Evolutionary conservation across 2,797 vertebrate species (phyloP).

Genomic region (Lacerta agilis): DNA sequence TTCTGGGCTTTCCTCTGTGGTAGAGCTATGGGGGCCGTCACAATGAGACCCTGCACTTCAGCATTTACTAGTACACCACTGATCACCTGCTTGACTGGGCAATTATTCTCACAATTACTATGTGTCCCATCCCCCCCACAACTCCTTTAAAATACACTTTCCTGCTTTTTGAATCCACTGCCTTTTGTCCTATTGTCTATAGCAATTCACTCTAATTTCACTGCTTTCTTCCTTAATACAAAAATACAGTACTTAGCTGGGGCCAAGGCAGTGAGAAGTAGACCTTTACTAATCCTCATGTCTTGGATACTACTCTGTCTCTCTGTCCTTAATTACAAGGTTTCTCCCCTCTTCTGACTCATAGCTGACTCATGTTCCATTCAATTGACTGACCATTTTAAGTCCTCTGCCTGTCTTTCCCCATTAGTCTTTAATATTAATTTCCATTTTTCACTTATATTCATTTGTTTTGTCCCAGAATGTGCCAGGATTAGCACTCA

Average conservation of each 20-base stretch:
- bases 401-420: neutral
- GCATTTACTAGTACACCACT: neutral
- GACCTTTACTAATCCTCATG: slow-evolving; percentile 2
- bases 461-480: neutral
- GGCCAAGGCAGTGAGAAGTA: neutral
- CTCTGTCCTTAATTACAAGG: slow-evolving; percentile 14
- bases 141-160: neutral
- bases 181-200: neutral
- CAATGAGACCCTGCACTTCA: neutral
- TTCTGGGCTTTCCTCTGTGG: neutral
- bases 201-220: neutral
- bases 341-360: slow-evolving; percentile 14
- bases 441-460: neutral
- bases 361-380: slow-evolving; percentile 27
- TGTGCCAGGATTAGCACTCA: neutral
- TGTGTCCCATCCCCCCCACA: neutral
- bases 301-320: neutral
- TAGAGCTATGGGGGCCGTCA: neutral
- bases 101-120: neutral
- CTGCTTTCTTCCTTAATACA: neutral
- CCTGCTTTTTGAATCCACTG: neutral
- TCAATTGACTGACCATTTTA: slow-evolving; percentile 14
- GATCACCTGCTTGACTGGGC: neutral
- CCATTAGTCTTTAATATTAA: slow-evolving; percentile 12
- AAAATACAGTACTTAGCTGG: neutral